Evolutionary conservation across 64 coral and sea anemone species (phyloP).

Genomic region (Porites lutea): DNA sequence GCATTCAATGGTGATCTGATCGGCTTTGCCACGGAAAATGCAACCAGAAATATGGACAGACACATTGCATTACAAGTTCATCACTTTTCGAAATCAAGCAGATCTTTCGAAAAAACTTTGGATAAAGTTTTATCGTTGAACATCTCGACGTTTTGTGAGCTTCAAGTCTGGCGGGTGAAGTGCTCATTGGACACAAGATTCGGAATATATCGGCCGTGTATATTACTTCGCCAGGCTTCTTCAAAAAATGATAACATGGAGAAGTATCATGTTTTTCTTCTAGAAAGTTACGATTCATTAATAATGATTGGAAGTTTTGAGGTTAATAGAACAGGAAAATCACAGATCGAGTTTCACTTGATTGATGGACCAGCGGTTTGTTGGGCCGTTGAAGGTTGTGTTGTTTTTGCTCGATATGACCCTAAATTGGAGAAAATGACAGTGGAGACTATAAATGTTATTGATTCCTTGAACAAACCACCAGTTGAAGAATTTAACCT

Average conservation of each 20-base stretch:
- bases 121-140: neutral
- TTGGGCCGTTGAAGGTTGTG: neutral
- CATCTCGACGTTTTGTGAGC: too few species aligned
- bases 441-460: neutral
- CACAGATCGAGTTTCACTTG: neutral
- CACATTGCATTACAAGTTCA: neutral
- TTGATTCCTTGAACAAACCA: constrained; percentile 4
- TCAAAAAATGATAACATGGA: neutral
- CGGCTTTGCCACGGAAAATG: neutral
- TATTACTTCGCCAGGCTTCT: neutral
- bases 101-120: neutral
- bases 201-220: constrained; percentile 5
- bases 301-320: constrained; percentile 4
- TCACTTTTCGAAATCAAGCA: constrained; percentile 1
- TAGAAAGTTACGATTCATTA: constrained; percentile 12
- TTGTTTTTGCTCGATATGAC: neutral
- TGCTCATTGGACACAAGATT: neutral
- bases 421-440: neutral
- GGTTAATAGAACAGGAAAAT: neutral
- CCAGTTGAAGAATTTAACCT: constrained; percentile 9
- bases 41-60: neutral
- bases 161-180: neutral
- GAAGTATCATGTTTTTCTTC: neutral
- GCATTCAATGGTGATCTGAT: neutral
- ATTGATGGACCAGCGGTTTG: constrained; percentile 21